phyloP scores from a whole-genome alignment of 2,888 invertebrate genomes.

The Rhimphoctona megacephalus region DNA sequence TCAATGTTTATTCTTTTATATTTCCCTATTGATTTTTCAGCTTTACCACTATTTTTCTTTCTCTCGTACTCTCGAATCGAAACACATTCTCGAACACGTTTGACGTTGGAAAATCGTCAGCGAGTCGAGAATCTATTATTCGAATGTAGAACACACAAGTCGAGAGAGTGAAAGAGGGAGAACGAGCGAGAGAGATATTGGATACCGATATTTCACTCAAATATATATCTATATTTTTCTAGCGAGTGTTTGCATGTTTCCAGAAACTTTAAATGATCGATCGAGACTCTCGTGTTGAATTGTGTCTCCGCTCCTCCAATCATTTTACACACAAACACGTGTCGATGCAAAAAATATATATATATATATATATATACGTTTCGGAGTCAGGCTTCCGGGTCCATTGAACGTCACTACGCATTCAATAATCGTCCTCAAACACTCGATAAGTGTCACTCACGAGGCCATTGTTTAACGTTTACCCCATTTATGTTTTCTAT shows the following conservation, averaged over 20 bases:
- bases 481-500: neutral
- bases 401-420: constrained; percentile 15
- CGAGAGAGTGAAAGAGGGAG: constrained; percentile 14
- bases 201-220: constrained; percentile 79
- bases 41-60: neutral
- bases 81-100: neutral
- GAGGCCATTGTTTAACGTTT: constrained; percentile 7
- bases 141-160: constrained; percentile 77
- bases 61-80: constrained; percentile 3
- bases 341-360: neutral
- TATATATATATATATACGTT: neutral
- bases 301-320: constrained; percentile 35
- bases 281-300: constrained; percentile 49
- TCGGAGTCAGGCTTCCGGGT: neutral
- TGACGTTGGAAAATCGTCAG: constrained; percentile 36
- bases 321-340: constrained; percentile 38
- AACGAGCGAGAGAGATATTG: constrained; percentile 76
- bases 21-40: neutral
- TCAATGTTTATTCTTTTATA: neutral
- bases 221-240: neutral
- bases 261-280: constrained; percentile 62
- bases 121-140: constrained; percentile 78
- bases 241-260: constrained; percentile 49
- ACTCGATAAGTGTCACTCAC: constrained; percentile 27
- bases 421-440: constrained; percentile 39